A percentile compares a stretch with the other conserved stretches of the same genome.
These are phyloP conservation scores for Heliconius eleuchia DNA, from an alignment of 1,140 invertebrate species.

Conservation along the genomic window DNA sequence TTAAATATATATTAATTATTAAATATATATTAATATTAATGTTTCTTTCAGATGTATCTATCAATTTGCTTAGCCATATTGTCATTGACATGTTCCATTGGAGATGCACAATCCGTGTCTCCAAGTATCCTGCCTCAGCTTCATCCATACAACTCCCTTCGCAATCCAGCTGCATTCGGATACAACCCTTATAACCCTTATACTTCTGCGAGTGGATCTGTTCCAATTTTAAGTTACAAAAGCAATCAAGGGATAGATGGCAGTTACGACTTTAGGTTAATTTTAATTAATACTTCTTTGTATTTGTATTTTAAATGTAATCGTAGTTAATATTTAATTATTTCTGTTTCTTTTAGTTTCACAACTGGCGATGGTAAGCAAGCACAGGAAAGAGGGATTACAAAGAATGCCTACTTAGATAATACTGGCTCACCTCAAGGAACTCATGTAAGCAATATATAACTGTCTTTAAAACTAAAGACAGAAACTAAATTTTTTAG, in stretches of 20 bases:
- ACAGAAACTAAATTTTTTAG: too few relatives aligned
- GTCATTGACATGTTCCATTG: slow-evolving; percentile 17
- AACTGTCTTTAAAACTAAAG: too few relatives aligned
- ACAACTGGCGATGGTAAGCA: slow-evolving; percentile 76
- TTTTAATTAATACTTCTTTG: slow-evolving; percentile 14
- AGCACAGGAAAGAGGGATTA: slow-evolving; percentile 74
- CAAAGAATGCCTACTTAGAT: slow-evolving; percentile 75
- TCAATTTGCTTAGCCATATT: slow-evolving; percentile 7
- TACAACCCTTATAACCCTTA: slow-evolving; percentile 52
- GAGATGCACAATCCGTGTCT: background rate
- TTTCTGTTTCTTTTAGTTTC: slow-evolving; percentile 55
- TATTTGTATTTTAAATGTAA: background rate
- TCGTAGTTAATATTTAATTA: background rate
- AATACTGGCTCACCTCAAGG: slow-evolving; percentile 73
- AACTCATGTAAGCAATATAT: slow-evolving; percentile 58
- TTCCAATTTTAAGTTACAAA: slow-evolving; percentile 68
- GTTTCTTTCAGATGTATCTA: slow-evolving; percentile 41
- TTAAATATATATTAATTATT: too few relatives aligned
- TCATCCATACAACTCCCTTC: slow-evolving; percentile 31
- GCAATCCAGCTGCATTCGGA: slow-evolving; percentile 36
- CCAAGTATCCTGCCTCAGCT: slow-evolving; percentile 15
- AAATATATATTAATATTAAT: background rate
- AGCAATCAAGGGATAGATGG: slow-evolving; percentile 66
- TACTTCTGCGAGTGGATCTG: slow-evolving; percentile 48
- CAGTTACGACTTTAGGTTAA: slow-evolving; percentile 71